Evolutionary conservation across 1,140 invertebrate genomes (phyloP), one percentile per base, ranked within the genome.

Genomic region (Argopecten irradians): DNA sequence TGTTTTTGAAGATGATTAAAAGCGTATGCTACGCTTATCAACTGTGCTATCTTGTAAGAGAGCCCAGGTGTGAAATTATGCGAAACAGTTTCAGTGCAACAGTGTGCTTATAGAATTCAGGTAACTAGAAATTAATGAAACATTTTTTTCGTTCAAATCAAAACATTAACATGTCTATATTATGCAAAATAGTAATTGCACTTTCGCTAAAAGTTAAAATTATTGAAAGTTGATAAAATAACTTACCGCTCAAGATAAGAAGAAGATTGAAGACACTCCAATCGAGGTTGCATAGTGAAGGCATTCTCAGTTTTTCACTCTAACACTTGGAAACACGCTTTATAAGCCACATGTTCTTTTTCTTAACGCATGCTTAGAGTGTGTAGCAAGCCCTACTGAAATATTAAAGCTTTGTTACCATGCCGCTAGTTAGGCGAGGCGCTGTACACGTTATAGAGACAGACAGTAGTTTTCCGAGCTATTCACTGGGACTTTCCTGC

Each of bases 361-460:
- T 71, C 55, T 71, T 71, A 71, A 71, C n/a, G 55, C 55, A 71
- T 71, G 55, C n/a, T 71, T 71, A 71, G 55, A 71, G 55, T 71
- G 28, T 71, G 55, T 71, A 71, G 55, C 55, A 71, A 28, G 55
- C 55, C 22, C 55, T 71, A 71, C 55, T 71, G 55, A 71, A 71
- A 71, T 71, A 71, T 71, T 71, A 71, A 71, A 71, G 55, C 8
- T 71, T 71, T 71, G n/a, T 28, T 71, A 28, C 55, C 55, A 71
- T 71, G 55, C 55, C 55, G 5, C 22, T 71, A 71, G 55, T 71
- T n/a, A 71, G n/a, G 55, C 28, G 55, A 71, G 55, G n/a, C 55
- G 3, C 22, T 16, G n/a, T 71, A 71, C 55, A 71, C 1, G 55
- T 8, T 71, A 71, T 71, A 71, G 55, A 71, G 55, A 1, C 55